Conservation (phyloP, 2,797 vertebrate species). For the Falco concolor region DNA sequence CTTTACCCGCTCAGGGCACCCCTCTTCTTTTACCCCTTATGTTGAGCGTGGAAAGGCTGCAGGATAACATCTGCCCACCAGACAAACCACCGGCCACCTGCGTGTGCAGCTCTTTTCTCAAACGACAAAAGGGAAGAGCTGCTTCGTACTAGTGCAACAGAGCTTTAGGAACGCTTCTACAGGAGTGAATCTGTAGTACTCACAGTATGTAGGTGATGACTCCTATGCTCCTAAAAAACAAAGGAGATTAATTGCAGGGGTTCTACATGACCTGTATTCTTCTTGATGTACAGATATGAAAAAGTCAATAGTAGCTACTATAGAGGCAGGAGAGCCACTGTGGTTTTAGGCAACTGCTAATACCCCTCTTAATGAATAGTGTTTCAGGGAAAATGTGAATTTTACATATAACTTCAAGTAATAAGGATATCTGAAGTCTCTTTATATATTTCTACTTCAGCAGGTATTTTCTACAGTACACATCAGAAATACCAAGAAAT, state of each 20-base stretch:
- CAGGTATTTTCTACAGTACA: not conserved
- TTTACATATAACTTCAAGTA: not conserved
- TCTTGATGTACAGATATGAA: not conserved
- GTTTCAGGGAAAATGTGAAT: not conserved
- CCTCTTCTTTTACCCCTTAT: not conserved
- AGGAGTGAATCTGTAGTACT: slow-evolving; percentile 70
- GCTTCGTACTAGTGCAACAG: not conserved
- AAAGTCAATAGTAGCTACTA: not conserved
- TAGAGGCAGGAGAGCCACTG: not conserved
- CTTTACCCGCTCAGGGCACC: not conserved
- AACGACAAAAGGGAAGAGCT: not conserved
- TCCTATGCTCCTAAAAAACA: slow-evolving; percentile 90
- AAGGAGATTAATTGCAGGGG: not conserved
- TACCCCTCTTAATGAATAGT: not conserved
- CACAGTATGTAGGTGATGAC: slow-evolving; percentile 99
- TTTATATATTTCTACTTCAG: not conserved
- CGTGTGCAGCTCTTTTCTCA: not conserved
- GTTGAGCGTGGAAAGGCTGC: not conserved
- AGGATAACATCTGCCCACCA: not conserved
- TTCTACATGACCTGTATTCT: not conserved
- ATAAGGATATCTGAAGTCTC: not conserved
- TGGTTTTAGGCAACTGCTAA: not conserved
- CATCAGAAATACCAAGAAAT: not conserved
- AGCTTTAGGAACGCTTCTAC: not conserved
- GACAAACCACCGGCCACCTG: not conserved